These are phyloP conservation scores for Anhinga rufa DNA, from an alignment of 2,113 vertebrate genomes.

Conservation along the genomic window DNA sequence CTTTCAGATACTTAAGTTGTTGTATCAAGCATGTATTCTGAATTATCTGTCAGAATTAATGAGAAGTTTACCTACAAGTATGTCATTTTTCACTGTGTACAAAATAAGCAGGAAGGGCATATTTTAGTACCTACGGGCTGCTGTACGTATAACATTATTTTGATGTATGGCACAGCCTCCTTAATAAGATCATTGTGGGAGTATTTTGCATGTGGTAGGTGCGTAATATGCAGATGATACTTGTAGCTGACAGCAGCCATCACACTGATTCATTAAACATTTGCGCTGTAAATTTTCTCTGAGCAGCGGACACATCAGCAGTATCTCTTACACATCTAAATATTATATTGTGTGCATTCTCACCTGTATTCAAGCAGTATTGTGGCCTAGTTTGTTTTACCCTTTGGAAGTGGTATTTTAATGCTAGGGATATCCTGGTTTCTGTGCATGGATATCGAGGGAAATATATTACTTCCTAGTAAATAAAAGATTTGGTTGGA, in stretches of 20 bases:
- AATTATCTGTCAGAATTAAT: conserved; percentile 33
- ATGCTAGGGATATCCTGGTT: neutral
- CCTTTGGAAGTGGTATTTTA: neutral
- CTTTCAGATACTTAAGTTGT: neutral
- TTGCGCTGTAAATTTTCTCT: neutral
- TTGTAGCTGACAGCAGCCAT: neutral
- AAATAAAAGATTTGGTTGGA: neutral
- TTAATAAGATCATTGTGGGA: conserved; percentile 22
- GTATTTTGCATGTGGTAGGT: neutral
- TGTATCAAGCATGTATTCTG: neutral
- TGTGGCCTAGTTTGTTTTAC: neutral
- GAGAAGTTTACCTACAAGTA: neutral
- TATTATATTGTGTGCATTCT: neutral
- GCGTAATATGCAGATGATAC: neutral
- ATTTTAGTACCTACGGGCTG: neutral
- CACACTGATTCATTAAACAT: neutral
- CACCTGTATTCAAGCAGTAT: neutral
- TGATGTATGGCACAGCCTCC: neutral
- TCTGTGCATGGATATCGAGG: neutral
- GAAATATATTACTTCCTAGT: neutral
- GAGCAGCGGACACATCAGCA: neutral
- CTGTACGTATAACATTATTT: neutral
- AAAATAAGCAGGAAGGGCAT: neutral
- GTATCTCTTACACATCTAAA: neutral
- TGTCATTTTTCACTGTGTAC: conserved; percentile 14